phyloP scores from a whole-genome alignment of 2,113 vertebrate genomes.

The Pteronura brasiliensis region DNA sequence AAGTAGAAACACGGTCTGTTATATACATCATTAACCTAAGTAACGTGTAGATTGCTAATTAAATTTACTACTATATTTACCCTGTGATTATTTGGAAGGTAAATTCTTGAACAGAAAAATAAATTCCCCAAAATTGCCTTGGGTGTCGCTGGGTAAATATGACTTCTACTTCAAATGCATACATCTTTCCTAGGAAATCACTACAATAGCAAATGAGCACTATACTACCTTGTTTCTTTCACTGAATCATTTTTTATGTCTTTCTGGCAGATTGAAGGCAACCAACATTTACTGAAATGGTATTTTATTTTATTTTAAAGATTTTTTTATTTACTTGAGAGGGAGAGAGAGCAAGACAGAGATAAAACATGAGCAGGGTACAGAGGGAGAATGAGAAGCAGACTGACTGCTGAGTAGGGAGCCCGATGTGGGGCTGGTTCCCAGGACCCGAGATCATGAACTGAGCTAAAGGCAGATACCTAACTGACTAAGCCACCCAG shows the following conservation, averaged over 20 bases:
- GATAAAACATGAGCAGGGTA: background rate
- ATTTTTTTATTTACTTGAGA: background rate
- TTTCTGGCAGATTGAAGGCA: background rate
- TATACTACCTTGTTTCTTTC: background rate
- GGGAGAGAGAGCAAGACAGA: background rate
- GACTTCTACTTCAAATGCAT: background rate
- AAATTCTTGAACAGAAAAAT: background rate
- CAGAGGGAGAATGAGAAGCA: background rate
- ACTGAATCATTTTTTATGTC: background rate
- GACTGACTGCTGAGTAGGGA: background rate
- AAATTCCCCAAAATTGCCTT: background rate
- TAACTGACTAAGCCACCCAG: background rate
- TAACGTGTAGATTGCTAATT: background rate
- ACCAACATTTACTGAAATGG: background rate
- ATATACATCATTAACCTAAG: background rate
- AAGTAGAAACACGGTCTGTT: background rate
- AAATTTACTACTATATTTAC: background rate
- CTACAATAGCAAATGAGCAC: background rate
- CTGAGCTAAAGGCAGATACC: background rate
- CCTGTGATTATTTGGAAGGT: background rate
- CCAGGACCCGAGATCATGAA: background rate
- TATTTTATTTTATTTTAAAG: background rate
- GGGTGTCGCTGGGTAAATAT: background rate
- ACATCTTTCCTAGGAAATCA: background rate
- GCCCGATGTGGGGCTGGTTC: background rate